phyloP scores from a whole-genome alignment of 1,140 invertebrate genomes.

The Psix sp. region DNA sequence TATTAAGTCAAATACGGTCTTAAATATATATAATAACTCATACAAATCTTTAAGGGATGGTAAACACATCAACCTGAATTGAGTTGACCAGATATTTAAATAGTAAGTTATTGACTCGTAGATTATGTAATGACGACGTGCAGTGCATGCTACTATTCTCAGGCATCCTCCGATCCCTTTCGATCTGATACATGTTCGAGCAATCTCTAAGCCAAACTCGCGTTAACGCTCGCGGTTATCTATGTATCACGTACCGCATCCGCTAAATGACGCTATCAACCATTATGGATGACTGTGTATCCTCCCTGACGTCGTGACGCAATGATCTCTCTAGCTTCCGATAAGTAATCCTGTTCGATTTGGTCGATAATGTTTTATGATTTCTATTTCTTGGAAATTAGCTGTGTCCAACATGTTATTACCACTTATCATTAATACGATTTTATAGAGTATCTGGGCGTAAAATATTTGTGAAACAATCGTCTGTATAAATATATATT shows the following conservation, averaged over 20 bases:
- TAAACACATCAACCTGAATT: conserved; percentile 27
- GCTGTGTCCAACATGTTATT: too few species aligned
- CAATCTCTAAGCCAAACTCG: conserved; percentile 51
- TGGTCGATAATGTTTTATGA: conserved; percentile 40
- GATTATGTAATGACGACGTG: conserved; percentile 57
- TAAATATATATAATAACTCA: conserved; percentile 35
- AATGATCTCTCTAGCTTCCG: conserved; percentile 41
- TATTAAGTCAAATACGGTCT: too few species aligned
- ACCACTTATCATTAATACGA: too few species aligned
- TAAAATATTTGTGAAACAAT: too few species aligned
- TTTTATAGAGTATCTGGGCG: too few species aligned
- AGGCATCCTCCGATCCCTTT: conserved; percentile 43
- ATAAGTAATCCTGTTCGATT: conserved; percentile 40
- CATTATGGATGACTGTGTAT: conserved; percentile 52
- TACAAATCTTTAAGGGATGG: conserved; percentile 23
- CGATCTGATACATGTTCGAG: conserved; percentile 51
- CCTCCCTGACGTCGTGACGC: conserved; percentile 16
- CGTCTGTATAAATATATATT: too few species aligned
- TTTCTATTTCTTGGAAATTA: too few species aligned
- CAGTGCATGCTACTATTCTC: conserved; percentile 48
- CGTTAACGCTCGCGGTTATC: conserved; percentile 55
- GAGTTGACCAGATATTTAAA: conserved; percentile 53
- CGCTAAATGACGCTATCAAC: conserved; percentile 54
- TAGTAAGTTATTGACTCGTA: conserved; percentile 55
- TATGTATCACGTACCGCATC: conserved; percentile 53